Conservation (phyloP, 2,888 invertebrate species). For the Drosophila ezoana region DNA sequence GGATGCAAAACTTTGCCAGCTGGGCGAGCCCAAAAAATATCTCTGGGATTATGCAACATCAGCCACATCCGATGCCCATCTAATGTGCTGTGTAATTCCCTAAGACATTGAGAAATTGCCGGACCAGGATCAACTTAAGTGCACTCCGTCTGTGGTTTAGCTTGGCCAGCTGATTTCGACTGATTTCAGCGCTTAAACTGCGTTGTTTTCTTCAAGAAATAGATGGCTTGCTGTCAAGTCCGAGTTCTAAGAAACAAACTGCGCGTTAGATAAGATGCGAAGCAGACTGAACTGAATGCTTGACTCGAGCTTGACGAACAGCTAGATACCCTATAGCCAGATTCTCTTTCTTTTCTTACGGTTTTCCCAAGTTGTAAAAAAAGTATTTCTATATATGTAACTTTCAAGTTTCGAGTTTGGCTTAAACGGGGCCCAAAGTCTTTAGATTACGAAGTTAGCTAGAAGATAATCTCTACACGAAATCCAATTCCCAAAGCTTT, state of each 20-base stretch:
- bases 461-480: too few species aligned
- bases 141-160: conserved; percentile 46
- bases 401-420: too few species aligned
- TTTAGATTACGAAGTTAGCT: too few species aligned
- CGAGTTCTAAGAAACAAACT: conserved; percentile 60
- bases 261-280: conserved; percentile 47
- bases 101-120: conserved; percentile 73
- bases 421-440: too few species aligned
- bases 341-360: too few species aligned
- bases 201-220: conserved; percentile 40
- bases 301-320: too few species aligned
- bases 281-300: neutral
- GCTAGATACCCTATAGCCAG: neutral
- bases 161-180: conserved; percentile 47
- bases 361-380: too few species aligned
- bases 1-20: conserved; percentile 63
- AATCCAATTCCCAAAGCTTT: too few species aligned
- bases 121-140: conserved; percentile 47
- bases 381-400: too few species aligned
- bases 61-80: conserved; percentile 57
- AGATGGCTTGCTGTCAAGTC: conserved; percentile 43
- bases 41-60: conserved; percentile 66
- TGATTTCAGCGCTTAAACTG: conserved; percentile 57
- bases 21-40: conserved; percentile 24
- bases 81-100: conserved; percentile 73